Percentiles rank a stretch among this genome's conserved stretches.
These are phyloP conservation scores for Galaxea fascicularis DNA, from an alignment of 92 coral and sea anemone species.

Conservation along the genomic window DNA sequence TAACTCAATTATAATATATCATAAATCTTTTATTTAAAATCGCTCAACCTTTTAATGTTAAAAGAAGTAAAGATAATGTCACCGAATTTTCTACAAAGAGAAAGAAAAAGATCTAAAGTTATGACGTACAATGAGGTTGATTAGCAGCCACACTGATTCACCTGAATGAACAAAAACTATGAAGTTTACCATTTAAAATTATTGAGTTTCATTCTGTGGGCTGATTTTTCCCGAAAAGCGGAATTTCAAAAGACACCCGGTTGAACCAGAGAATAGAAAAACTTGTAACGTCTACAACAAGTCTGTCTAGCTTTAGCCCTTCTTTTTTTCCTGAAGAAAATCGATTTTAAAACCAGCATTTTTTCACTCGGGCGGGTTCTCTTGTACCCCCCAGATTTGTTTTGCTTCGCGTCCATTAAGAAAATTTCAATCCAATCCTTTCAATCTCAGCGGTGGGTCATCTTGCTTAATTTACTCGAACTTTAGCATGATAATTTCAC, in stretches of 20 bases:
- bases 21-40: constrained; percentile 79
- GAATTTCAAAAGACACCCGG: background rate
- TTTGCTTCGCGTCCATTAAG: constrained; percentile 43
- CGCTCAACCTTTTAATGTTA: constrained; percentile 65
- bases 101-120: constrained; percentile 9
- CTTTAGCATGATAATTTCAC: constrained; percentile 49
- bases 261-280: background rate
- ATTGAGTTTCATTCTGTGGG: background rate
- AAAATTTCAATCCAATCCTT: constrained; percentile 30
- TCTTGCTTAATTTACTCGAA: constrained; percentile 62
- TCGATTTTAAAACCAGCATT: constrained; percentile 2
- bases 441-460: constrained; percentile 64
- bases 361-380: constrained; percentile 6
- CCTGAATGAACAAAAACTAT: constrained; percentile 47
- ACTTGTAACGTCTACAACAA: background rate
- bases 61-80: constrained; percentile 51
- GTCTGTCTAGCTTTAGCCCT: background rate
- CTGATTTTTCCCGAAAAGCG: background rate
- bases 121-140: constrained; percentile 34
- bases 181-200: constrained; percentile 8
- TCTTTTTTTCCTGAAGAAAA: constrained; percentile 1
- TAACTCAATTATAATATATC: constrained; percentile 76
- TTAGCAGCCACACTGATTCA: background rate
- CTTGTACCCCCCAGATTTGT: constrained; percentile 34
- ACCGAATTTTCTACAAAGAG: constrained; percentile 33